Evolutionary conservation across 92 coral and sea anemone species (phyloP).

Genomic region (Paragorgia papillata): DNA sequence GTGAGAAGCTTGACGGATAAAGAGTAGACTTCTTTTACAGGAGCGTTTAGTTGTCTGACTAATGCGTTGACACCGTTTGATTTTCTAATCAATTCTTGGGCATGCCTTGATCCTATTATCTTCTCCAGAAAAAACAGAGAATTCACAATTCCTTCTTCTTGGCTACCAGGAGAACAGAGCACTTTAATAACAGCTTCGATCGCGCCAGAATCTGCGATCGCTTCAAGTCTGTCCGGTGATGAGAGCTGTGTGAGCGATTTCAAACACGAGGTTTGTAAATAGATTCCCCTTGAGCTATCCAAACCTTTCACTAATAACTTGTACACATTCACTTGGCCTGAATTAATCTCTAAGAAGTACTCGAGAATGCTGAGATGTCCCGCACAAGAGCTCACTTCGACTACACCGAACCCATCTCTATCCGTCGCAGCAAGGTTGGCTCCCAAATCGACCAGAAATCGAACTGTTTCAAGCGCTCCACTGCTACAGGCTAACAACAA

Average conservation of each 20-base stretch:
- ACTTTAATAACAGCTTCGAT: conserved; percentile 64
- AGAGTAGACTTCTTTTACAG: conserved; percentile 67
- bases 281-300: conserved; percentile 44
- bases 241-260: conserved; percentile 79
- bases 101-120: conserved; percentile 47
- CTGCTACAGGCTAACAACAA: conserved; percentile 80
- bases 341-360: conserved; percentile 72
- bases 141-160: conserved; percentile 66
- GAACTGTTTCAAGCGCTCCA: conserved; percentile 83
- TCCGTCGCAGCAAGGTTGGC: conserved; percentile 83
- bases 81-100: conserved; percentile 62
- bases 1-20: conserved; percentile 75
- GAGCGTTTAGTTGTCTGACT: conserved; percentile 61
- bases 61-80: conserved; percentile 64
- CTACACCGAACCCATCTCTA: conserved; percentile 72
- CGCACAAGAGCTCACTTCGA: conserved; percentile 70
- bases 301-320: conserved; percentile 67
- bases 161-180: conserved; percentile 65
- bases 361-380: conserved; percentile 72
- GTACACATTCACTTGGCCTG: conserved; percentile 75
- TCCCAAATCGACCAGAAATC: conserved; percentile 72
- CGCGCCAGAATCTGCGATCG: conserved; percentile 69
- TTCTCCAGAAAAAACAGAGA: conserved; percentile 74
- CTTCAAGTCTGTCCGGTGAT: conserved; percentile 54
- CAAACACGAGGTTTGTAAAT: conserved; percentile 72